Base-by-base conservation (phyloP, 2,888 invertebrate genomes). In the Dasypogon diadema region DNA sequence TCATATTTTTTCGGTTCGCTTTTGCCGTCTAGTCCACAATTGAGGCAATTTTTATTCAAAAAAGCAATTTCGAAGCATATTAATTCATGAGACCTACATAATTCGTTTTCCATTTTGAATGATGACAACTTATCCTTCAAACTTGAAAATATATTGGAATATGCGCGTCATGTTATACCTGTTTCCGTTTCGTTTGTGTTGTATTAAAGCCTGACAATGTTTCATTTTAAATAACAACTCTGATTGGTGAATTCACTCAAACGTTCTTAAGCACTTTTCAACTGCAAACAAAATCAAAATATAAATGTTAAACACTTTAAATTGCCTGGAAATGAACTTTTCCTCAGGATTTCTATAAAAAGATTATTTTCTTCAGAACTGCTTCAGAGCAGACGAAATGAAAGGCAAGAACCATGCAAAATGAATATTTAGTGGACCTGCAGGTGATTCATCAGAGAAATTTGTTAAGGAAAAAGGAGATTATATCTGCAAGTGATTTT, bases 391-490 rank as follows among this genome's bases (percentile, higher is more conserved):
- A 12, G 42, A 42, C 42, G n/a, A 42, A 12, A 12, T 12, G 42
- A n/a, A 12, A 42, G 12, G 42, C 12, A 42, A 12, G 42, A 1
- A 6, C 2, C 2, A 42, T n/a, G n/a, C 42, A 42, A 42, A 42
- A 42, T 42, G 42, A 42, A 42, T 42, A 42, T 42, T 42, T 42
- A 42, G 42, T 42, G n/a, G 42, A 42, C 42, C 42, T 42, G 42
- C 42, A 42, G 42, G 42, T 42, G 6, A 42, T 42, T 42, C 42
- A 42, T 42, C 1, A 2, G 8, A 12, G 42, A 42, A 42, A 1
- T 42, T 42, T 42, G 8, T 2, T n/a, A 42, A 12, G 42, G n/a
- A n/a, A n/a, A n/a, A 12, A 42, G 42, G 12, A 42, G 42, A 42
- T 42, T 12, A 42, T 42, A 42, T 42, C 42, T 42, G 42, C 1